Base-by-base conservation (phyloP, 2,113 vertebrate species). In the Origma solitaria region DNA sequence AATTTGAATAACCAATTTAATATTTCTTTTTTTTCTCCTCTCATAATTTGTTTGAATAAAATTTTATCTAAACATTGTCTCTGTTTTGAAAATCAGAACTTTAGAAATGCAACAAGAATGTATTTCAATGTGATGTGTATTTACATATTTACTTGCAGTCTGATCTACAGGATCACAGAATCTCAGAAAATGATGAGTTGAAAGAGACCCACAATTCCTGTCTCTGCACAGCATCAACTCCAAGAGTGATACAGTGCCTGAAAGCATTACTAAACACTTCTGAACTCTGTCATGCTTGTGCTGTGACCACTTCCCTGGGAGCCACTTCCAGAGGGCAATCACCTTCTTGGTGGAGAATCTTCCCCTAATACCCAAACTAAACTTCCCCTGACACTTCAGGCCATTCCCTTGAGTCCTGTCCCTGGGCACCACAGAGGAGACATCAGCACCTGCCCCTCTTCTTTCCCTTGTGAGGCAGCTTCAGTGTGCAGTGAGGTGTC, bases 241-340 rank as follows among this genome's bases (percentile, higher is more conserved):
- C 19, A 38, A 16, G 47, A 69, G 54, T n/a, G 47, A 61, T 12
- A 53, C 18, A 28, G 13, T 53, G 23, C 38, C 19, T 53, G 38
- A 44, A 11, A 28, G 19, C 37, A 23, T 23, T 23, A 31, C 11
- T 37, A 45, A 68, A 45, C 2, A 4, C 2, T 51, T 60, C 5
- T 45, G 54, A 86, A 13, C 12, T 53, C 54, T 38, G 10, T 13
- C 28, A 45, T 33, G 5, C 8, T 60, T 15, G 9, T 38, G 28
- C 28, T 53, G 73, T 19, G 38, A n/a, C 23, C 19, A 13, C 3
- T 7, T 23, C 4, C 4, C 12, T 28, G 38, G 28, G 28, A 45
- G 2, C 15, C 33, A 1, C 38, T 51, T 53, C 3, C 54, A n/a
- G 18, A 2, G 9, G 18, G 10, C 15, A 38, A 1, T 10, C 15